Evolutionary conservation across 2,797 vertebrate genomes (phyloP), one percentile per base, ranked within the genome.

Genomic region (Trachurus trachurus): DNA sequence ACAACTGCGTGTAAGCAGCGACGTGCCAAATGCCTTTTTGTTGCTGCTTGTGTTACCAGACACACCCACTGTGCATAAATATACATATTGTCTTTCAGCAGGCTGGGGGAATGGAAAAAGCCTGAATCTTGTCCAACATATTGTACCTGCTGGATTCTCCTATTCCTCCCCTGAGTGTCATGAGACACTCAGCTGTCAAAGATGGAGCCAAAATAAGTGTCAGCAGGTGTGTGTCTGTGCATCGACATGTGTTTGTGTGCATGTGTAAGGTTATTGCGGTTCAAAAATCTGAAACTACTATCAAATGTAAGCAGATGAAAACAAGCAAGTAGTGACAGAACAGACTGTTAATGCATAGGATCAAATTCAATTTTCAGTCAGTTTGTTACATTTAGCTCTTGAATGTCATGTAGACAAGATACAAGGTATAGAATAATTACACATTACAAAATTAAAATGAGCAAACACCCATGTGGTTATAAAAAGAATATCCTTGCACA

Each of bases 161-260:
- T 82, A 17, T 85, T 89, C 68, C 89, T 84, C 87, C 82, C 80
- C 66, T 22, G 84, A 80, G 89, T 84, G 86, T 92, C 84, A 91
- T 83, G 82, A 81, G 89, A 92, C 84, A 76, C 84, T 88, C 91
- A 91, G 92, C 94, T 93, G 93, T 94, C 81, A 31, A 78, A 76
- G 66, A 82, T 71, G 21, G 63, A 57, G 85, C 85, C 87, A 84
- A 78, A 87, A 86, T 80, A 70, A 76, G 77, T 74, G 61, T 88
- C 74, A 86, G 82, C 78, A 85, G 83, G 76, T 80, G 82, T 61
- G 61, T 72, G 44, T 63, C 61, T 78, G 52, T 71, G 45, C 47
- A 60, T 65, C 45, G 57, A 44, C 44, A 45, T 58, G 67, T 70
- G 61, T 71, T 49, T 66, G 62, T 62, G 50, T 62, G 53, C 22